A percentile compares a stretch with the other conserved stretches of the same genome.
These are phyloP conservation scores for Scyliorhinus canicula DNA, from an alignment of 2,797 vertebrate genomes.

Conservation along the genomic window DNA sequence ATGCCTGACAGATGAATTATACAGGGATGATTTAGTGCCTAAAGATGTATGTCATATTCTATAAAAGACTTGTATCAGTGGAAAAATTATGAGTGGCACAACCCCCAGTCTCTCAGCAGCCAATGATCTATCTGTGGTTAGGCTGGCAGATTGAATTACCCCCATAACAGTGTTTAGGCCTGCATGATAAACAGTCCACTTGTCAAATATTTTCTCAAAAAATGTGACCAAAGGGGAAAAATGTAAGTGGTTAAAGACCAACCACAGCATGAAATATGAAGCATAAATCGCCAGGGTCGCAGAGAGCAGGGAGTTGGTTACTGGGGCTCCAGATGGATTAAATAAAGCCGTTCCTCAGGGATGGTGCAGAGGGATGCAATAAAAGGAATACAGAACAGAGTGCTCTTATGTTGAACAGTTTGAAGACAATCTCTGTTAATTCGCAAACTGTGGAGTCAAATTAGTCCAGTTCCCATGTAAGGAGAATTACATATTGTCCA, in stretches of 20 bases:
- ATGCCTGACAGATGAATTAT: conserved; percentile 58
- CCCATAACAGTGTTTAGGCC: conserved; percentile 46
- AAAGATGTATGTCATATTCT: conserved; percentile 52
- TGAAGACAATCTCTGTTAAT: conserved; percentile 63
- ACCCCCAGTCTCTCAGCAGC: conserved; percentile 45
- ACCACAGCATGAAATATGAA: conserved; percentile 50
- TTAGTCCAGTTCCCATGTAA: conserved; percentile 56
- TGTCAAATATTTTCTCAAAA: conserved; percentile 55
- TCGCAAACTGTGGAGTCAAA: conserved; percentile 57
- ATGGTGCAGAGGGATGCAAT: conserved; percentile 47
- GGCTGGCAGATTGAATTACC: conserved; percentile 50
- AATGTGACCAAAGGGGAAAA: neutral
- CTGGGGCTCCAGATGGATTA: conserved; percentile 56
- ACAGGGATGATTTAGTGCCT: conserved; percentile 51
- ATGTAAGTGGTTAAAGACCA: conserved; percentile 48
- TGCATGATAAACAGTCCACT: conserved; percentile 51
- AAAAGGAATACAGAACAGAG: conserved; percentile 55
- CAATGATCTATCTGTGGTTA: conserved; percentile 53
- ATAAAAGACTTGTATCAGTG: conserved; percentile 46
- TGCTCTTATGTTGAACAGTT: conserved; percentile 54
- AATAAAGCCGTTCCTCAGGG: conserved; percentile 54
- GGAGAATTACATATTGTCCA: conserved; percentile 53
- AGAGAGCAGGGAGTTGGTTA: conserved; percentile 49
- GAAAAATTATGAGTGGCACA: conserved; percentile 51
- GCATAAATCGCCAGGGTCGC: conserved; percentile 52